phyloP scores from a whole-genome alignment of 2,797 vertebrate species.

The Crocodylus rhombifer region DNA sequence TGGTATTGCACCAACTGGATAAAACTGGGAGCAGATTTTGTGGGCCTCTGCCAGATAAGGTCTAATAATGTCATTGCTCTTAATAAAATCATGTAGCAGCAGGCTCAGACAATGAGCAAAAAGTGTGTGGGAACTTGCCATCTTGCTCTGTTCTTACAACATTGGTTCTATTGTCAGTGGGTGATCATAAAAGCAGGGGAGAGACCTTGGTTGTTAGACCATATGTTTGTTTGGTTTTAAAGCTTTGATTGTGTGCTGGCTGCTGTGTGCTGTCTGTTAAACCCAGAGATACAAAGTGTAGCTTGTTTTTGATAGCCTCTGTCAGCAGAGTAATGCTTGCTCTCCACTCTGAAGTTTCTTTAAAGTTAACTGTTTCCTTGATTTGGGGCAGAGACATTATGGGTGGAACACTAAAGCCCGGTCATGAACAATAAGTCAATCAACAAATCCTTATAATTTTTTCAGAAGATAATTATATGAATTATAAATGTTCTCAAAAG shows the following conservation, averaged over 20 bases:
- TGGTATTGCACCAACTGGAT: not conserved
- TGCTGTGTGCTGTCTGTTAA: not conserved
- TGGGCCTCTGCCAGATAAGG: not conserved
- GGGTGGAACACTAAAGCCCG: not conserved
- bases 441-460: not conserved
- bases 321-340: not conserved
- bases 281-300: not conserved
- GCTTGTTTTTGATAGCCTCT: not conserved
- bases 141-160: not conserved
- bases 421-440: not conserved
- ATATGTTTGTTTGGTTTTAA: not conserved
- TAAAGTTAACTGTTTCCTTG: not conserved
- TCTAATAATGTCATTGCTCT: not conserved
- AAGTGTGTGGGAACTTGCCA: not conserved
- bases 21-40: not conserved
- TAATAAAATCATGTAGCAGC: not conserved
- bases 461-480: not conserved
- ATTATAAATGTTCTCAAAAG: not conserved
- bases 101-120: not conserved
- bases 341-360: not conserved
- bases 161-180: not conserved
- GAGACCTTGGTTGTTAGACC: not conserved
- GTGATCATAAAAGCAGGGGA: not conserved
- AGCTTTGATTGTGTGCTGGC: not conserved
- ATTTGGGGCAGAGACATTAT: not conserved